Evolutionary conservation across 2,888 invertebrate genomes (phyloP), one percentile per base, ranked within the genome.

Genomic region (Leptarthrus brevirostris): DNA sequence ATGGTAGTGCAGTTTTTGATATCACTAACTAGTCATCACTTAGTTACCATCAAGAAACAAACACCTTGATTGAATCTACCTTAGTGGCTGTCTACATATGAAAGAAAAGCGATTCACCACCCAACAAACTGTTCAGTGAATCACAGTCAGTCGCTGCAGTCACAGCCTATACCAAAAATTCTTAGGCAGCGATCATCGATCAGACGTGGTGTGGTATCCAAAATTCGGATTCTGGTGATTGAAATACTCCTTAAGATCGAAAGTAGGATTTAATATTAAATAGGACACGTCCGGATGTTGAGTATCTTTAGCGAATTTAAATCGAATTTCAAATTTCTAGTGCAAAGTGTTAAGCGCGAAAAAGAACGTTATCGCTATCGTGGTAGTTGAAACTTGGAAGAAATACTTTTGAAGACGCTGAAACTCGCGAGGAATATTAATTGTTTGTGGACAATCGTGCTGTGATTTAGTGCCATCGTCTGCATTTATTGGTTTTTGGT

Each of bases 71-170:
- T 24, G 47, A 44, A 30, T 64, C 47, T 24, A 47, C 22, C 64
- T 47, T 64, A 44, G 34, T 18, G 52, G 20, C 22, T 22, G 58
- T 72, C 56, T 72, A 26, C 47, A 26, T 49, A 24, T 18, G 56
- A 49, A 74, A 76, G 76, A 76, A 76, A 76, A 76, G 70, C 73
- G 73, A 76, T 72, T 61, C 53, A 66, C 74, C 49, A 64, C 73
- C 70, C 40, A 74, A 76, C 70, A 14, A 53, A 76, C 12, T 22
- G 69, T 74, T 56, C 74, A 76, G 76, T 76, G 69, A 74, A 74
- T 70, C 53, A 40, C 52, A 74, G 74, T 70, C 74, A 61, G 69
- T 47, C 73, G 74, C 69, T 70, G 74, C 72, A 73, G 76, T 20
- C 72, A 73, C 64, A 76, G 26, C 44, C 26, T n/a, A 40, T 24